phyloP scores from a whole-genome alignment of 2,797 vertebrate species.

The Echiichthys vipera region DNA sequence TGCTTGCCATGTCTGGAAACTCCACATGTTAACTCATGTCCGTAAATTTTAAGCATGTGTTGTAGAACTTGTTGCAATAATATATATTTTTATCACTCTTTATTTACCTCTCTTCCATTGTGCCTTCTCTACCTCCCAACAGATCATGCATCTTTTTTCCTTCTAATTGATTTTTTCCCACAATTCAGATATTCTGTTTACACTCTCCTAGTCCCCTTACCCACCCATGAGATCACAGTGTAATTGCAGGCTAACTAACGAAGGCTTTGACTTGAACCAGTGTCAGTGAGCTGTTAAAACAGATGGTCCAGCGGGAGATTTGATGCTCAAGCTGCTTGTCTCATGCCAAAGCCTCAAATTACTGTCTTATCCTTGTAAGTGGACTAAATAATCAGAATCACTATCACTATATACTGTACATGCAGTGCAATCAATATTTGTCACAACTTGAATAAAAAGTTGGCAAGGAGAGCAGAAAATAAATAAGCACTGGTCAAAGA shows the following conservation, averaged over 20 bases:
- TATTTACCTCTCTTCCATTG: background rate
- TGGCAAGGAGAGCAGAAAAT: background rate
- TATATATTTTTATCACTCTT: background rate
- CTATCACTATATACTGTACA: background rate
- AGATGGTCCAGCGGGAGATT: conserved; percentile 68
- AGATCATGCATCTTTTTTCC: background rate
- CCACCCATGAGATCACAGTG: conserved; percentile 3
- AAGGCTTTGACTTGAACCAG: conserved; percentile 67
- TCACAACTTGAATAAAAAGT: too few species aligned
- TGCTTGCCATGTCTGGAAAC: background rate
- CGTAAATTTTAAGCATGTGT: background rate
- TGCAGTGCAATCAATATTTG: too few species aligned
- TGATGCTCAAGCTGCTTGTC: conserved; percentile 61
- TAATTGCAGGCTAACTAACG: conserved; percentile 17
- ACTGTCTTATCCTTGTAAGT: conserved; percentile 56
- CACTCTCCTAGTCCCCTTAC: background rate
- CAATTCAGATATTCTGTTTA: too few species aligned
- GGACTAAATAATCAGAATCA: conserved; percentile 48
- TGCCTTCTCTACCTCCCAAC: background rate
- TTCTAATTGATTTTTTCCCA: too few species aligned
- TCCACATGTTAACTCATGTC: background rate
- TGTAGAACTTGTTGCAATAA: background rate
- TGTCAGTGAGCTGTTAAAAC: conserved; percentile 67
- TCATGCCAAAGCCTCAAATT: conserved; percentile 59
- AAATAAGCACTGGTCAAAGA: background rate